Conservation (phyloP, 2,888 invertebrate species). For the Melolontha melolontha region DNA sequence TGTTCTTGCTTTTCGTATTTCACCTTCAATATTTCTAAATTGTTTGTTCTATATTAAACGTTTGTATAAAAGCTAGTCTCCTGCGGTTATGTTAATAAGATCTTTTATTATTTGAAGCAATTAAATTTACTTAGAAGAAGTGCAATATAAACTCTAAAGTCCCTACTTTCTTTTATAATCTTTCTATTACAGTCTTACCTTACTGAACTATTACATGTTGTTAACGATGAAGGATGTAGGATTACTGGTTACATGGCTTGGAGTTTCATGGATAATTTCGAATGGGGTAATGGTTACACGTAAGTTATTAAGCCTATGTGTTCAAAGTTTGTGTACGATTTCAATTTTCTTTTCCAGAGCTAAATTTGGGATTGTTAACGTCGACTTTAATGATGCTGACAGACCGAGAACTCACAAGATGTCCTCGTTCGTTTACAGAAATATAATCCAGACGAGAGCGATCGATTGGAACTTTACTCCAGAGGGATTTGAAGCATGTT, state of each 20-base stretch:
- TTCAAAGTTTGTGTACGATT: no score
- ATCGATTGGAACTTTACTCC: constrained; percentile 16
- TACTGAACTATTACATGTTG: constrained; percentile 61
- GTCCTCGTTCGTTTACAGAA: constrained; percentile 21
- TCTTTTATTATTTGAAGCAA: no score
- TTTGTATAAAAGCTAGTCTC: no score
- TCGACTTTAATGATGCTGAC: constrained; percentile 18
- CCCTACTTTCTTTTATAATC: no score
- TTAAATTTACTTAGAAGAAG: no score
- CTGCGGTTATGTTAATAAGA: no score
- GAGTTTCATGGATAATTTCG: constrained; percentile 83
- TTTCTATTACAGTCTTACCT: no score
- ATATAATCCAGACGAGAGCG: constrained; percentile 19
- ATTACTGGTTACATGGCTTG: constrained; percentile 77
- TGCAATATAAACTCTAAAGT: no score
- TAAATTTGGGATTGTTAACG: constrained; percentile 13
- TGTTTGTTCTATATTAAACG: no score
- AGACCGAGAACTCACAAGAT: constrained; percentile 14
- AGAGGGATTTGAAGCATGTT: constrained; percentile 10
- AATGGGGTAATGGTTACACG: constrained; percentile 80
- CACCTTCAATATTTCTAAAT: no score
- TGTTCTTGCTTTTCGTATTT: no score
- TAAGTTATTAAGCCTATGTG: constrained; percentile 61
- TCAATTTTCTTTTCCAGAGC: not conserved
- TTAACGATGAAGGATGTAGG: constrained; percentile 68